Base-by-base conservation (phyloP, 1,140 invertebrate species). In the Telenomus remus region DNA sequence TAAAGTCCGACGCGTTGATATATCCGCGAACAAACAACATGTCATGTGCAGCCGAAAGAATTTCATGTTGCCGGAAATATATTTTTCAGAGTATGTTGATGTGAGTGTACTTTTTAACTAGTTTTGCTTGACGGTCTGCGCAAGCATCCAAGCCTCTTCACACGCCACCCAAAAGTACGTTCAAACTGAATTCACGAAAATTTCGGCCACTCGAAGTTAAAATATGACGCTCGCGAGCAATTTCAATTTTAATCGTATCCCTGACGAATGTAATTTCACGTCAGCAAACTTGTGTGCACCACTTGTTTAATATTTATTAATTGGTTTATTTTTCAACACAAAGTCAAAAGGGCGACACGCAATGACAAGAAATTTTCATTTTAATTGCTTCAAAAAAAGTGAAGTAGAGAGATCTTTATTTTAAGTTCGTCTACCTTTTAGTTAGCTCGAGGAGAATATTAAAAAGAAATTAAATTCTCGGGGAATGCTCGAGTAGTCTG, bases 61-160 rank as follows among this genome's bases (percentile, higher is more conserved):
- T 55, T 73, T 73, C 43, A 49, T 70, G 56, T 59, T 50, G 47
- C 33, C 47, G 44, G 59, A 73, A 73, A 73, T 73, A 78, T 73
- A 78, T 69, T 78, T 78, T 69, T 55, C 56, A 46, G 65, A 78
- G 55, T 70, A 34, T 7, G 59, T 48, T 65, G 57, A 50, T 61
- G 49, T 35, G 14, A 56, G 35, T 56, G 51, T 50, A 70, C 64
- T 78, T 73, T 61, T 73, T 65, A 73, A 78, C 64, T 69, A 78
- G 76, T 78, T 78, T 73, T 61, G 19, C 66, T 35, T 43, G 13
- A 49, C 19, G 48, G 19, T 35, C 33, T 15, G 44, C 11, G 12
- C 35, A 56, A 47, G 56, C 34, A 73, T 51, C 56, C 48, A 47
- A 11, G 39, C 51, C 50, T 42, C 34, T 65, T 53, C 43, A 39